Evolutionary conservation across 2,888 invertebrate species (phyloP), one percentile per base, ranked within the genome.

Genomic region (Hyposoter didymator): DNA sequence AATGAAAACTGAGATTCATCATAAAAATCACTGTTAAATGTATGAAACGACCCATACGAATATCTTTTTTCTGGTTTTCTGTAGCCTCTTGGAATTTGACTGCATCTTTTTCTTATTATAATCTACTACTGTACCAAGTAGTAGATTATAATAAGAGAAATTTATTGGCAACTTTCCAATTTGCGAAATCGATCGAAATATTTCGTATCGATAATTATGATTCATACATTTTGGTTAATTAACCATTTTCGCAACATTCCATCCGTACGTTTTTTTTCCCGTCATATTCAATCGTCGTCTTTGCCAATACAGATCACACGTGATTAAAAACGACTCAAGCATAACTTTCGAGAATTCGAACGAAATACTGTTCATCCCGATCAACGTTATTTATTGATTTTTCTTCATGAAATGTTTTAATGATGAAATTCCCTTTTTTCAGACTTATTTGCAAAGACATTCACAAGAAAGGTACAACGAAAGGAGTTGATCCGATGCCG

Each of bases 371-470:
- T 43, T 12, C 10, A 22, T 32, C 10, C 10, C 17, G 52, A 28
- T 69, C 17, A 17, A n/a, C 74, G 47, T 35, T 66, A 19, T 64
- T 35, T 62, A 17, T 64, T 67, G 70, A n/a, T 55, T 43, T 55
- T 49, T 10, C 43, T 73, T 32, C 45, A 49, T 19, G 39, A 47
- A 32, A 17, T 12, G 49, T 75, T 84, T 39, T 28, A 12, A 79
- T 62, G 52, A 59, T 84, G 55, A 72, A 1, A 43, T 59, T 19
- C 0, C 69, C 83, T 82, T 75, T 70, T 90, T 91, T 78, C 88
- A 94, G 94, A 84, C 95, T 97, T 91, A 95, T 97, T 85, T 96
- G 97, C 92, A 96, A 95, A 92, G 97, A 97, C 91, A 96, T 97
- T 87, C 95, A 96, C 86, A 96, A 96, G 90, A 96, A 96, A 90